phyloP scores from a whole-genome alignment of 2,113 vertebrate genomes.

The Pelusios castaneus region DNA sequence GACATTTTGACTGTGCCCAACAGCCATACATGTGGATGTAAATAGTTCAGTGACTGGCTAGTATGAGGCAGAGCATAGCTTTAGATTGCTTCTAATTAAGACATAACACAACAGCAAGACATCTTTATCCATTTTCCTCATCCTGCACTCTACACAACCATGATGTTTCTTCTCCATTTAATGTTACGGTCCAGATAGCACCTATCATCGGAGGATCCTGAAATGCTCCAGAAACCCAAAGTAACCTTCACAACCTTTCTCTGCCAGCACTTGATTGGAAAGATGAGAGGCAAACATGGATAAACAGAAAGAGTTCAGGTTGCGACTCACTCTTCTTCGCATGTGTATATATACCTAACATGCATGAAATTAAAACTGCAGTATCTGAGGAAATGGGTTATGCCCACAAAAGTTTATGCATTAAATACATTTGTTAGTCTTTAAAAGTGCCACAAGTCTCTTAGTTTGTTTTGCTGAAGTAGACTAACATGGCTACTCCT shows the following conservation, averaged over 20 bases:
- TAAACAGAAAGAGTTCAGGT: neutral
- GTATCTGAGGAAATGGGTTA: too few species aligned
- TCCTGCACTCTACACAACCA: neutral
- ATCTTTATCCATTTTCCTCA: neutral
- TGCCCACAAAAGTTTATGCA: too few species aligned
- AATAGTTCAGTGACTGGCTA: neutral
- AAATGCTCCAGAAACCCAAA: neutral
- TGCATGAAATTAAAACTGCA: too few species aligned
- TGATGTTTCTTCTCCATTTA: neutral
- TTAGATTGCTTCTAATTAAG: neutral
- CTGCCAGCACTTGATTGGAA: neutral
- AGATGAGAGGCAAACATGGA: neutral
- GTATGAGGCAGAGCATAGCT: neutral
- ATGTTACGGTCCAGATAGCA: neutral
- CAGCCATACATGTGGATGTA: neutral
- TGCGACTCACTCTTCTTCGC: too few species aligned
- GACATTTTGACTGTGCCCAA: neutral
- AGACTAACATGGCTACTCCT: too few species aligned
- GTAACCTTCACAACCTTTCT: neutral
- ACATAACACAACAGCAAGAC: neutral
- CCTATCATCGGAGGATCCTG: neutral
- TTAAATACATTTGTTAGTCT: too few species aligned
- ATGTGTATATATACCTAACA: too few species aligned
- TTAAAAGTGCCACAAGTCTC: too few species aligned
- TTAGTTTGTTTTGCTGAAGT: too few species aligned